phyloP scores from a whole-genome alignment of 2,797 vertebrate species.

The Novumbra hubbsi region DNA sequence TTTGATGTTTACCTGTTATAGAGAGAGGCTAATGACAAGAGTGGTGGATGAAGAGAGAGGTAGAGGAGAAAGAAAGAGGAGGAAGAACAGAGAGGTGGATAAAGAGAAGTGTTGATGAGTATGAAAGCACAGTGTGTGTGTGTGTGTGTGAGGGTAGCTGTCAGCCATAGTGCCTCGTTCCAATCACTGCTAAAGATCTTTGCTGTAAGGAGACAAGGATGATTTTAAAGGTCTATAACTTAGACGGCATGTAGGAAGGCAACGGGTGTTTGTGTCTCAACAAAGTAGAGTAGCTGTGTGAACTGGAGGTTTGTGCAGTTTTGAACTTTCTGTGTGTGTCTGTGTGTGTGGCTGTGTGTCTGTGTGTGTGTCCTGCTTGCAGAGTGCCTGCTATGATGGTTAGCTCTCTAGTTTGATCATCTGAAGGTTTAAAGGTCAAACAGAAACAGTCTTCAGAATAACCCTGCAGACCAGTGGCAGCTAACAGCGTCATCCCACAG shows the following conservation, averaged over 20 bases:
- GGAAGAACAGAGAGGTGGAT: conserved; percentile 8
- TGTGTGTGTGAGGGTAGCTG: too few relatives aligned
- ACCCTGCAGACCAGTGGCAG: not conserved
- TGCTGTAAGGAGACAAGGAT: not conserved
- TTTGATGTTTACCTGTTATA: too few relatives aligned
- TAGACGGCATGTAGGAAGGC: too few relatives aligned
- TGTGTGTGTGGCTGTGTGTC: not conserved
- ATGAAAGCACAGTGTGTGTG: not conserved
- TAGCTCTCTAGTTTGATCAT: not conserved
- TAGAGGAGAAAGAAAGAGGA: not conserved
- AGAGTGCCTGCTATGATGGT: not conserved
- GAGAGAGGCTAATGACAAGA: too few relatives aligned
- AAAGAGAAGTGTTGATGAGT: not conserved
- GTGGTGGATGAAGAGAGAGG: not conserved
- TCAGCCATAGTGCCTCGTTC: too few relatives aligned
- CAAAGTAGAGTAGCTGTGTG: not conserved
- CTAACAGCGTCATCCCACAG: not conserved
- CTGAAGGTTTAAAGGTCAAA: not conserved
- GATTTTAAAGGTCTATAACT: not conserved
- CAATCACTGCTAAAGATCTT: too few relatives aligned
- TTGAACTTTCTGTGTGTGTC: not conserved
- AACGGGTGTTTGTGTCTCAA: not conserved
- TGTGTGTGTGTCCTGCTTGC: not conserved
- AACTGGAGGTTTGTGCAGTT: not conserved
- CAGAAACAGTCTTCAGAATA: not conserved